Evolutionary conservation across 2,888 invertebrate genomes (phyloP), one percentile per base, ranked within the genome.

Genomic region (Zaprionus obscuricornis): DNA sequence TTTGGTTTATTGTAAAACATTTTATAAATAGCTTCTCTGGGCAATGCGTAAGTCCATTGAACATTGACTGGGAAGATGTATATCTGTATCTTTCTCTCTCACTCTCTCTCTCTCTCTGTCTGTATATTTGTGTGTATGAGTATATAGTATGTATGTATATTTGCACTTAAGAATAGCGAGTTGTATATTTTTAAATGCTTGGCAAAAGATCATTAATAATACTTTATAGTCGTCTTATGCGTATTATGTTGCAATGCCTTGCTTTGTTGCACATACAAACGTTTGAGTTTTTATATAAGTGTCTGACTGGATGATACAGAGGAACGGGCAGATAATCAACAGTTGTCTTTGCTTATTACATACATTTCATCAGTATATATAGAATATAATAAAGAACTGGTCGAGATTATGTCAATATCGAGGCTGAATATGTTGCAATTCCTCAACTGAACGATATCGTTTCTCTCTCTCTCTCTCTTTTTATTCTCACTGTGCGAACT

Each of bases 171-270:
- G 75, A 76, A 78, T 49, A 69, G 73, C 69, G 37, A 55, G 63
- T 31, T 66, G 47, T 59, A 54, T 75, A 76, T 78, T 83, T 76
- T 65, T 76, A 83, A 77, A 79, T 67, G 59, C 65, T 70, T 47
- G 17, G 13, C 11, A 64, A 76, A 76, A 81, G 81, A 76, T 65
- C 77, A 83, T 78, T 83, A 83, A 83, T 78, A 81, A 83, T 70
- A 79, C 70, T 79, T 75, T 66, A 78, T 68, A 46, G 64, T 24
- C 31, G 29, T 22, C 16, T 11, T 10, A 16, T 29, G 22, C 24
- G 10, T 24, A 18, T 33, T 34, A 17, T 36, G 51, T 65, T 65
- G 29, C 29, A 29, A 10, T 3, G 57, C 65, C 70, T 68, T 68
- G 67, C 67, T 11, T 22, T 57, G 65, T 34, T 59, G 59, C 29